Percentiles rank a stretch among this genome's conserved stretches.
Conservation (phyloP, 2,888 invertebrate genomes). For the Ischnura elegans region DNA sequence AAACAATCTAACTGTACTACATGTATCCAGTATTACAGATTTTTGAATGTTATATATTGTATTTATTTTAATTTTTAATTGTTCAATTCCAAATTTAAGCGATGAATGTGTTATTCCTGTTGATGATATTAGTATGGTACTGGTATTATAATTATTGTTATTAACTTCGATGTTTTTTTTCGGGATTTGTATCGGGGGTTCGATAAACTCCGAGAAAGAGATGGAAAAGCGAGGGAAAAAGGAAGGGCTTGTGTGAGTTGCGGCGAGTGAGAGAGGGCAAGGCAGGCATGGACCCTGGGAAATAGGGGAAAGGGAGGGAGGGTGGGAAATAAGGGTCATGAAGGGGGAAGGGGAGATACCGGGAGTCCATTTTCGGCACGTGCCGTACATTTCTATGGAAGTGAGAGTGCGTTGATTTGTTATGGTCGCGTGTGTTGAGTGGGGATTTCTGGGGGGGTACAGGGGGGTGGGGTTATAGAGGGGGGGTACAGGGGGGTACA, state of each 20-base stretch:
- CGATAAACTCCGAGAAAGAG: not conserved
- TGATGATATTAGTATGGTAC: too few relatives aligned
- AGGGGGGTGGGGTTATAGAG: not conserved
- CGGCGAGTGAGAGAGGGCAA: not conserved
- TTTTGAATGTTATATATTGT: too few relatives aligned
- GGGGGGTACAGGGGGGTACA: not conserved
- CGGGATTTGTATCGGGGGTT: not conserved
- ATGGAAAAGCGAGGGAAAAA: not conserved
- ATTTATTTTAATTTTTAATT: too few relatives aligned
- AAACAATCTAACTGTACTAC: too few relatives aligned
- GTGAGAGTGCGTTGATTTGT: conserved; percentile 45
- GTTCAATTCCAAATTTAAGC: too few relatives aligned
- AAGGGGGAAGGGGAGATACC: not conserved
- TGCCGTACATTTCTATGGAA: conserved; percentile 42
- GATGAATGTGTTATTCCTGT: too few relatives aligned
- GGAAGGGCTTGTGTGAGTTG: not conserved
- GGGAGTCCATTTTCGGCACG: conserved; percentile 59
- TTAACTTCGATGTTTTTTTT: too few relatives aligned
- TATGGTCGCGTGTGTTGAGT: not conserved
- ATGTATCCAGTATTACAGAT: too few relatives aligned
- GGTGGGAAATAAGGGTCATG: not conserved
- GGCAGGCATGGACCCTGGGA: not conserved
- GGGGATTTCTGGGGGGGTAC: not conserved
- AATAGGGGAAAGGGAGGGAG: not conserved
- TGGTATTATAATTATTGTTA: too few relatives aligned